Conservation (phyloP, 2,113 vertebrate species). For the Corvus cornix region DNA sequence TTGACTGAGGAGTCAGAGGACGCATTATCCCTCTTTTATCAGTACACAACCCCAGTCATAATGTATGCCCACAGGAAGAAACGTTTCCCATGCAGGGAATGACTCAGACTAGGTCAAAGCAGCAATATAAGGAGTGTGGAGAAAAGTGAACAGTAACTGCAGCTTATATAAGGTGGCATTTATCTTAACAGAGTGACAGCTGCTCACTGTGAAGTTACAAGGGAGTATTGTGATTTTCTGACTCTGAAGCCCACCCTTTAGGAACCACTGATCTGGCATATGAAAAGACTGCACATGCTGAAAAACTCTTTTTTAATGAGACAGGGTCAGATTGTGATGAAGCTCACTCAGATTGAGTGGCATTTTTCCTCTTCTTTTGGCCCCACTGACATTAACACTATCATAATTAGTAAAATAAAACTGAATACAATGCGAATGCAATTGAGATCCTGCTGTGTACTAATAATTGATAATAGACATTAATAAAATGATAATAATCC, state of each 20-base stretch:
- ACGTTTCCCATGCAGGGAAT: neutral
- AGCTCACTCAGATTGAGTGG: neutral
- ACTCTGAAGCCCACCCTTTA: constrained; percentile 20
- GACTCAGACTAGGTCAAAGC: constrained; percentile 51
- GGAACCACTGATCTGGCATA: neutral
- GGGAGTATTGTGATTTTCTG: neutral
- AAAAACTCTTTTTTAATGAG: neutral
- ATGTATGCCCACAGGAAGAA: constrained; percentile 41
- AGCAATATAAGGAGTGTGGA: neutral
- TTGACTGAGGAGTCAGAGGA: neutral
- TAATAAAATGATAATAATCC: too few species aligned
- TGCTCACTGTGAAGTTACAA: neutral
- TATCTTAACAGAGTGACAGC: constrained; percentile 1
- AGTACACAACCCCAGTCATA: constrained; percentile 34
- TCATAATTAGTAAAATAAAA: neutral
- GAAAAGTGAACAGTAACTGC: constrained; percentile 32
- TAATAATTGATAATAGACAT: neutral
- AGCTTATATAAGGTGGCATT: constrained; percentile 23
- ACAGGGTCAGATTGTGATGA: neutral
- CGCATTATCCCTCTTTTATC: neutral
- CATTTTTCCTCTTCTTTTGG: neutral
- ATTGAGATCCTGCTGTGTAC: neutral
- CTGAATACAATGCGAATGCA: neutral
- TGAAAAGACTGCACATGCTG: neutral
- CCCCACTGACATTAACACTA: neutral